Evolutionary conservation across 2,113 vertebrate species (phyloP), one percentile per base, ranked within the genome.

Genomic region (Anas platyrhynchos): DNA sequence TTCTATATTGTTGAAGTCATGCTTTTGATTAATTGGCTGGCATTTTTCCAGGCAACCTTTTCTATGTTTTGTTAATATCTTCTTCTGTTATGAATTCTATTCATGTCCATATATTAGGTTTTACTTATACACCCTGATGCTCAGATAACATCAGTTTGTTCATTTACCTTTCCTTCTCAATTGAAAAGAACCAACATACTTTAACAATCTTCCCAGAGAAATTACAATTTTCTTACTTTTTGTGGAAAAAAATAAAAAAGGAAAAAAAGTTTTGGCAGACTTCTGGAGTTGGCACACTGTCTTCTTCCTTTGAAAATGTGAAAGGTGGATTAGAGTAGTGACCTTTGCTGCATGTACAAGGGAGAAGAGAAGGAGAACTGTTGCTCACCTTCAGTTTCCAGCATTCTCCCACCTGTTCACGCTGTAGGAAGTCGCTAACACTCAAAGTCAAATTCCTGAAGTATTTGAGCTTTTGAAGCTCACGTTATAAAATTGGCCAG

Each of bases 361-460:
- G 36, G 41, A 93, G 86, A 92, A 84, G n/a, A n/a, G 83, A 95
- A 96, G 92, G 74, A 94, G 90, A 91, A 75, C 41, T 94, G 62
- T 93, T 96, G 91, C 81, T 96, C 59, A 63, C 74, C 81, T 93
- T 94, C 8, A 6, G 71, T 85, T 95, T 96, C 96, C 94, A 96
- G 59, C 83, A 71, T 94, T 93, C 48, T 92, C 69, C 81, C 93
- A 95, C 86, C 91, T 96, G 92, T 69, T 96, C 93, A 71, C 44
- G 0, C 91, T 50, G 82, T 92, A 87, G 90, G 94, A 91, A 76
- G 34, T 91, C 7, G 0, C 88, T 71, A 50, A 62, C n/a, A 29
- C 71, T 94, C 94, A 96, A 96, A 95, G 93, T 94, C 88, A 96
- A 92, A 92, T 67, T 93, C 69, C 50, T 89, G 3, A 94, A 93